Evolutionary conservation across 2,797 vertebrate species (phyloP), one percentile per base, ranked within the genome.

Genomic region (Novumbra hubbsi): DNA sequence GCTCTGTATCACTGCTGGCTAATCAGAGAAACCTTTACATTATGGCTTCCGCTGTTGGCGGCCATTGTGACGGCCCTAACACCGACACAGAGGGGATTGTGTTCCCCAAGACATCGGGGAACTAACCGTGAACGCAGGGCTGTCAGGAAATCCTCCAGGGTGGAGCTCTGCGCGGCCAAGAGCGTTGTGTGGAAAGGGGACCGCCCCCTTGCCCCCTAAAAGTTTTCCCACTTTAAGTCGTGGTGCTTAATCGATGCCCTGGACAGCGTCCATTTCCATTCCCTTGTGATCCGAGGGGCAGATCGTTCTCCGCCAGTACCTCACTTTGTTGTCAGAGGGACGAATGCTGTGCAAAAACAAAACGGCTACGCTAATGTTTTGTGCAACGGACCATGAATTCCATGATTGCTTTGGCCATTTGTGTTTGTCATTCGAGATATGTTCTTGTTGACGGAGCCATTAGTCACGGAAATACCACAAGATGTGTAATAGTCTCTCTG

Each of bases 401-500:
- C 79, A 66, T 76, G 84, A 88, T 88, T 81, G 87, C 86, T 84
- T 86, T 27, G 74, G 81, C 86, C 76, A 81, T 91, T 86, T 87
- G 88, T 1, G 64, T 83, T 80, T 73, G 68, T 90, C 88, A 81
- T 70, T 72, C 73, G 88, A 85, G 83, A 89, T 82, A 83, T 88
- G 86, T 87, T 88, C 80, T 79, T 78, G 85, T 90, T 87, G 90
- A 90, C 90, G 89, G 87, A 84, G 83, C 87, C 84, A 91, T 90
- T 91, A 89, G 87, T 91, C 89, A 82, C 77, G 74, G 83, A 88
- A 86, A 90, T 89, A 84, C 87, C 89, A 84, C 85, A 78, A 77
- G 88, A 92, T 92, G 90, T 84, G 91, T 92, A 88, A 90, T 83
- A 87, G 89, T 90, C 87, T 88, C 84, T 86, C 86, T 85, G 89